Conservation (phyloP, 2,113 vertebrate genomes). For the Anoura caudifer region DNA sequence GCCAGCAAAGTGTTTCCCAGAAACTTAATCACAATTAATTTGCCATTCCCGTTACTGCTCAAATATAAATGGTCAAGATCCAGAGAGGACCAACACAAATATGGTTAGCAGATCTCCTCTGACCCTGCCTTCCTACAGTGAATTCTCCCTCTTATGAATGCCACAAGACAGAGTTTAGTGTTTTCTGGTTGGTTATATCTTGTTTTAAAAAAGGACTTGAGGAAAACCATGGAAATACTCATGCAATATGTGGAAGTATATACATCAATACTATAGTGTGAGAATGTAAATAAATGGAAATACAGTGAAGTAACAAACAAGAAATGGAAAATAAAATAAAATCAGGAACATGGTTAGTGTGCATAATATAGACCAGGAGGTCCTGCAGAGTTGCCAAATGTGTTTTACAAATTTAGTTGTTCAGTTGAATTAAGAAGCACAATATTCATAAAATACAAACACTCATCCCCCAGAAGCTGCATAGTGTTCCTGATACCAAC, state of each 20-base stretch:
- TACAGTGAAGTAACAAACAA: not conserved
- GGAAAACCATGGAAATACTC: not conserved
- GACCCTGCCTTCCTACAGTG: not conserved
- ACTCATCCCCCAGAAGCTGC: not conserved
- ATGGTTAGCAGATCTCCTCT: not conserved
- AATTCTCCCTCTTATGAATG: not conserved
- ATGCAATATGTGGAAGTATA: not conserved
- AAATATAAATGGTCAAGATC: not conserved
- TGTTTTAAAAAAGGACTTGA: conserved; percentile 5
- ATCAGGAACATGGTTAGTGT: not conserved
- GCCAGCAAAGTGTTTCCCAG: not conserved
- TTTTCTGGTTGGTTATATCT: not conserved
- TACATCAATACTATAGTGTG: not conserved
- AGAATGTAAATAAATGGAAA: not conserved
- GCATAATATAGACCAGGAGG: not conserved
- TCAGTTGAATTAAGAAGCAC: not conserved
- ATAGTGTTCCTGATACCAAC: not conserved
- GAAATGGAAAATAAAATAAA: not conserved
- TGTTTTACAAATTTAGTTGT: not conserved
- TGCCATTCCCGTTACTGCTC: not conserved
- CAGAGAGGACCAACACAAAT: not conserved
- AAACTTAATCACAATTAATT: not conserved
- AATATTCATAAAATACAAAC: not conserved
- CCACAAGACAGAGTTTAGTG: not conserved
- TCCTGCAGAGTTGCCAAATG: not conserved